Conservation (phyloP, 2,113 vertebrate genomes). For the Chaetops frenatus region DNA sequence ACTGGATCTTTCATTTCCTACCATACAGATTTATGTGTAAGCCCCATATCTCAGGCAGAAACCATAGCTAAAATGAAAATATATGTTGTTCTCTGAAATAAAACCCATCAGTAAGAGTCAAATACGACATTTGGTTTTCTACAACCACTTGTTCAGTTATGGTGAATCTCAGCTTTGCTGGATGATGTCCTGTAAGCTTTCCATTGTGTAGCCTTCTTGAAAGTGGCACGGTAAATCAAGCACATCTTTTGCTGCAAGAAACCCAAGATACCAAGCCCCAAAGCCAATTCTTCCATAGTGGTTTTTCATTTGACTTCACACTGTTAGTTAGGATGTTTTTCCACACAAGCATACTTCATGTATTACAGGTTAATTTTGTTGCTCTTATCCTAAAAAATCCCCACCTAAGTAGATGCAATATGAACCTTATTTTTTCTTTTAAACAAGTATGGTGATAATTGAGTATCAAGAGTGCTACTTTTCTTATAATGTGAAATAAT, state of each 20-base stretch:
- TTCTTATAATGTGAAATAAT: neutral
- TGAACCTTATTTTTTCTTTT: neutral
- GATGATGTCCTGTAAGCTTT: neutral
- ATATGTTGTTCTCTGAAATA: neutral
- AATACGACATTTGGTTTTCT: neutral
- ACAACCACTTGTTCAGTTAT: neutral
- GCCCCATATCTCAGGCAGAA: neutral
- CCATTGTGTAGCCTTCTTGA: neutral
- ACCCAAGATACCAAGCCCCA: neutral
- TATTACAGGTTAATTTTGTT: neutral
- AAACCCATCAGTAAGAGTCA: neutral
- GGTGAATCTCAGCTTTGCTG: neutral
- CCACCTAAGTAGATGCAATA: neutral
- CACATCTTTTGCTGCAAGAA: neutral
- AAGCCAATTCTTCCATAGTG: neutral
- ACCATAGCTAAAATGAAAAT: neutral
- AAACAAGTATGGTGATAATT: neutral
- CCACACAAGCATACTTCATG: neutral
- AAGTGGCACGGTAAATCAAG: neutral
- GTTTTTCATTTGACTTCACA: neutral
- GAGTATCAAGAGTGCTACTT: neutral
- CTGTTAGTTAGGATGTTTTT: neutral
- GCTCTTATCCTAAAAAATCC: neutral
- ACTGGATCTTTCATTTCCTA: neutral
- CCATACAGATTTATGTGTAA: neutral